Evolutionary conservation across 1,140 invertebrate genomes (phyloP), one percentile per base, ranked within the genome.

Genomic region (Macrotrachela quadricornifera): DNA sequence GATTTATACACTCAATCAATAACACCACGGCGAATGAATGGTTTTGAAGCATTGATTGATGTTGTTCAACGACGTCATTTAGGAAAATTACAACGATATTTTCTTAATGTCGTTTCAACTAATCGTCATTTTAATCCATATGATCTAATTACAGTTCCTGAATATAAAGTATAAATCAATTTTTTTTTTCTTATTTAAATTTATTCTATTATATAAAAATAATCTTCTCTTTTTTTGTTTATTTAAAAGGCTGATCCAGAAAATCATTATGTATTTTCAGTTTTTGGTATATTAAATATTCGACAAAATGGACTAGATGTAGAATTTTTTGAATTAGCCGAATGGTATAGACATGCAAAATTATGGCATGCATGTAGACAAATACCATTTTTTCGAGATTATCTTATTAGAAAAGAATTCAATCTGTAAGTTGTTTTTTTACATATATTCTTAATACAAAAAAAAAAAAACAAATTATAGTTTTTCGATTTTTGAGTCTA

Each of bases 311-410:
- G 65, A 46, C 58, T 60, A 12, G 61, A 62, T 10, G 50, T 58
- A 21, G 66, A 69, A 52, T 63, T 56, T 46, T 55, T 64, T 56
- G 60, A 59, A 37, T 56, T 69, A 46, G 59, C 62, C 8, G 65
- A 67, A 15, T 69, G 67, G 67, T 63, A 66, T 53, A 56, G 63
- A 51, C 60, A 68, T 17, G 65, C 66, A 15, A 66, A 68, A 0
- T 46, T 69, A 11, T 66, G 63, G 61, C 60, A 57, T 16, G 65
- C 67, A 14, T 57, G 64, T 21, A 62, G 62, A 11, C 48, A 54
- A 15, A 66, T 69, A 40, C 64, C 67, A 16, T 68, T 69, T 61
- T 69, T 68, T 56, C 68, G 64, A 54, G 57, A 67, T 52, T 69
- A 61, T 49, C 61, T 69, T 8, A 57, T 61, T 16, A 50, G 49